Evolutionary conservation across 2,888 invertebrate species (phyloP).

Genomic region (Pantelozetes paolii): DNA sequence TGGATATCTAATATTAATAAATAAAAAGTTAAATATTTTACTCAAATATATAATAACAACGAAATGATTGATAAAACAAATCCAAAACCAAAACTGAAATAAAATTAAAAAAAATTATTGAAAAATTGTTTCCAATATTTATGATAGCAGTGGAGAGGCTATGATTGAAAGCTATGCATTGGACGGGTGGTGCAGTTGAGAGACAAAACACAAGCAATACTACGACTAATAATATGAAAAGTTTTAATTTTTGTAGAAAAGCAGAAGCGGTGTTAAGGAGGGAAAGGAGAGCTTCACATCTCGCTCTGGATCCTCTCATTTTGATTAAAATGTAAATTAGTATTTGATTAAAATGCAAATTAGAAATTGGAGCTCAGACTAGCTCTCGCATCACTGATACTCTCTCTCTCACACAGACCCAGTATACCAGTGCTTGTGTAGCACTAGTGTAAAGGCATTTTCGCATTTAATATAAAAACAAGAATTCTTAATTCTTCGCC

Average conservation of each 20-base stretch:
- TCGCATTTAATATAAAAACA: conserved; percentile 34
- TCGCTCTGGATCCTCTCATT: conserved; percentile 17
- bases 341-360: conserved; percentile 42
- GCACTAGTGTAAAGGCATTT: conserved; percentile 29
- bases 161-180: too few relatives aligned
- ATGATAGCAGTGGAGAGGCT: too few relatives aligned
- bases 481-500: conserved; percentile 39
- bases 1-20: neutral
- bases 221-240: conserved; percentile 15
- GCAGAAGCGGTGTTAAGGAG: conserved; percentile 33
- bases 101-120: conserved; percentile 14
- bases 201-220: conserved; percentile 11
- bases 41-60: conserved; percentile 2
- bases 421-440: neutral
- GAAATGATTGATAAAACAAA: conserved; percentile 16
- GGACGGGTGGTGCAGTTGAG: too few relatives aligned
- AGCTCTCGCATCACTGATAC: conserved; percentile 22
- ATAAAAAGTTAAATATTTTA: neutral
- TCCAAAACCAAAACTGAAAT: neutral
- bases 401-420: neutral
- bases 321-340: conserved; percentile 40
- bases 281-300: neutral
- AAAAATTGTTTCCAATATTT: conserved; percentile 18
- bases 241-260: conserved; percentile 33
- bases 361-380: conserved; percentile 36